Conservation (phyloP, 2,113 vertebrate species). For the Osmerus eperlanus region DNA sequence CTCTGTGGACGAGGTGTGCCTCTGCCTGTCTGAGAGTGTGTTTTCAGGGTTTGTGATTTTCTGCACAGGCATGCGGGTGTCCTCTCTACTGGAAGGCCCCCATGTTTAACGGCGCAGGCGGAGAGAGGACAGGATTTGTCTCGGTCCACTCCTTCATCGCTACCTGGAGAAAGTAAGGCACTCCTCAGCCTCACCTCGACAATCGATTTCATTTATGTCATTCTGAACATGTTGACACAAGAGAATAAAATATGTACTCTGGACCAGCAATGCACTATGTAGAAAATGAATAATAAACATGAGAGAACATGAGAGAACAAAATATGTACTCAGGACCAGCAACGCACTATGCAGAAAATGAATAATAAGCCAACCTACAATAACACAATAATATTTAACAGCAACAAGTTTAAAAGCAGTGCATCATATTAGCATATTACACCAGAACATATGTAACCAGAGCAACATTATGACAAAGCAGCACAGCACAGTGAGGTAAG, state of each 20-base stretch:
- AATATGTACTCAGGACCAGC: no score
- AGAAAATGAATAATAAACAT: no score
- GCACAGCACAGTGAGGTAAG: no score
- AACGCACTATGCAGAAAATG: no score
- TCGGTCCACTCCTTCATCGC: constrained; percentile 89
- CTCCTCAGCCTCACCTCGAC: not conserved
- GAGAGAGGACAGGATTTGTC: constrained; percentile 88
- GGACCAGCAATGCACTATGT: no score
- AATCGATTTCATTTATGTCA: not conserved
- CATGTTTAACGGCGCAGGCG: constrained; percentile 89
- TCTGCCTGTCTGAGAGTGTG: not conserved
- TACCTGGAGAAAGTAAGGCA: constrained; percentile 92
- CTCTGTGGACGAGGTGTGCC: not conserved
- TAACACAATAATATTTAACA: not conserved
- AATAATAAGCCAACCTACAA: no score
- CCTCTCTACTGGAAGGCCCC: constrained; percentile 97
- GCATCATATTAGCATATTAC: no score
- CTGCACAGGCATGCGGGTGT: constrained; percentile 83
- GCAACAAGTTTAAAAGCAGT: no score
- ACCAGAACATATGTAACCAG: no score
- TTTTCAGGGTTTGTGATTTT: constrained; percentile 27
- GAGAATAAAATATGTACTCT: no score
- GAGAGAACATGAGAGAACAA: no score
- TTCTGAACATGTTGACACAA: not conserved
- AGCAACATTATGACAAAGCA: no score